Percentiles rank a stretch among this genome's conserved stretches.
phyloP scores from a whole-genome alignment of 2,113 vertebrate genomes.

The Porphyrio hochstetteri region DNA sequence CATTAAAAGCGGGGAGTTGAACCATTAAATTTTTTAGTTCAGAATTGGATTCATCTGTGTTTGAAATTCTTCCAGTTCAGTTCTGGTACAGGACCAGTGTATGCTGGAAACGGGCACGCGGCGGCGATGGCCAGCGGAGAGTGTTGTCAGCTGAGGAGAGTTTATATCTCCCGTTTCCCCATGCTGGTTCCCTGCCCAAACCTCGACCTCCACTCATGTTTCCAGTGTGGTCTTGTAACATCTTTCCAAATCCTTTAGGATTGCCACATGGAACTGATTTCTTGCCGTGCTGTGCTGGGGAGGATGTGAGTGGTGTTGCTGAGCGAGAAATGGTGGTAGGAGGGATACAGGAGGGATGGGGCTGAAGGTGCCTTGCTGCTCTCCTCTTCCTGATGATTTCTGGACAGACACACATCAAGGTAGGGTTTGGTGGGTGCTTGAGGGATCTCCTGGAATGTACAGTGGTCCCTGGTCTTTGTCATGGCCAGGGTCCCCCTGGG shows the following conservation, averaged over 20 bases:
- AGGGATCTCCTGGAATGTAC: background rate
- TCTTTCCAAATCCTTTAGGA: background rate
- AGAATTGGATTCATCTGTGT: slow-evolving; percentile 1
- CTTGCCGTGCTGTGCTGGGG: background rate
- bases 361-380: background rate
- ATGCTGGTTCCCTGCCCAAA: background rate
- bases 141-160: background rate
- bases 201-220: background rate
- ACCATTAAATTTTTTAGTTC: background rate
- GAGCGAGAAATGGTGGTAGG: background rate
- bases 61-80: slow-evolving; percentile 42
- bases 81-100: background rate
- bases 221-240: background rate
- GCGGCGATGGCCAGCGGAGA: background rate
- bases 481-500: background rate
- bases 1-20: background rate
- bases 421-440: background rate
- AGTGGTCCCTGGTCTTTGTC: background rate
- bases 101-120: background rate
- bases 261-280: rapidly evolving
- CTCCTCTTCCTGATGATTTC: background rate
- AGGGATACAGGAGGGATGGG: background rate
- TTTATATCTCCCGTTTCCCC: background rate
- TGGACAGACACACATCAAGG: rapidly evolving
- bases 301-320: background rate